Evolutionary conservation across 2,113 vertebrate species (phyloP).

Genomic region (Haliaeetus leucogaster): DNA sequence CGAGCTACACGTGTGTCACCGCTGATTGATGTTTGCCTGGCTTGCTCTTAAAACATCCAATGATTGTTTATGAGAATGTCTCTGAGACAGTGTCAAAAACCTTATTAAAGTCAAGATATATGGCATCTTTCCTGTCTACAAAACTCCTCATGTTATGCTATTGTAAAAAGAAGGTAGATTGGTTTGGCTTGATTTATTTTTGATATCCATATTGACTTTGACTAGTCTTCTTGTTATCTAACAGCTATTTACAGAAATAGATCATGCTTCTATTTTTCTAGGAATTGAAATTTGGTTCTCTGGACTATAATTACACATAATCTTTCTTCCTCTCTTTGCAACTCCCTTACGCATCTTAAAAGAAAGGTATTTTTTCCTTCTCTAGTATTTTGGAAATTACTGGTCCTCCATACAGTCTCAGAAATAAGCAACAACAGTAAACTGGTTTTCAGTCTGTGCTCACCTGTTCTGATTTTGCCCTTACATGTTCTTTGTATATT

Average conservation of each 20-base stretch:
- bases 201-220: background rate
- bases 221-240: background rate
- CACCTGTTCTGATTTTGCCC: background rate
- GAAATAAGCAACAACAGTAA: background rate
- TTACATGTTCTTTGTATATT: background rate
- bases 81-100: background rate
- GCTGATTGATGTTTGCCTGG: background rate
- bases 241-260: background rate
- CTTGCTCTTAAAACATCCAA: background rate
- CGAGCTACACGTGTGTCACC: background rate
- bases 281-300: background rate
- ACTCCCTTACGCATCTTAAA: background rate
- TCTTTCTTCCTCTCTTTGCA: background rate
- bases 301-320: background rate
- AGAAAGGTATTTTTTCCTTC: background rate
- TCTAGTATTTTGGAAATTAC: background rate
- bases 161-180: background rate
- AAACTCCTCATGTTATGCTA: accelerated
- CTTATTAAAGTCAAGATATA: background rate
- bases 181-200: background rate
- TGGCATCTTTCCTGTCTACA: background rate
- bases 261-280: background rate
- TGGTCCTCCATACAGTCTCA: background rate
- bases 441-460: background rate
- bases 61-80: background rate